Evolutionary conservation across 1,140 invertebrate genomes (phyloP).

Genomic region (Platorchestia sp.): DNA sequence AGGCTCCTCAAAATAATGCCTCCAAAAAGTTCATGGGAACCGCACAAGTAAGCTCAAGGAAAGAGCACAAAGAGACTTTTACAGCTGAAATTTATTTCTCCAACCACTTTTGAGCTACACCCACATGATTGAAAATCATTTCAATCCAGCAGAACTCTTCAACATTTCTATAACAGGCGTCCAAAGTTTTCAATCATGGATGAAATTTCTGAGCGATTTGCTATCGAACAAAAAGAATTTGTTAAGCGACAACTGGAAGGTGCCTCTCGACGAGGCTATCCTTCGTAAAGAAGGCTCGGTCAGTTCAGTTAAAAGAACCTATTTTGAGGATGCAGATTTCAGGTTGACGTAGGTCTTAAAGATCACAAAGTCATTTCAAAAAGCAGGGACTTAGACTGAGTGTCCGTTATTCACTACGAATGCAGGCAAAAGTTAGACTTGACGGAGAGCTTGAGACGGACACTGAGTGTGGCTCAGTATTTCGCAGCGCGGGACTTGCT

Average conservation of each 20-base stretch:
- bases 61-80: background rate
- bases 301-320: background rate
- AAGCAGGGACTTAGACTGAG: background rate
- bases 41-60: background rate
- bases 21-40: no score
- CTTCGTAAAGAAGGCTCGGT: background rate
- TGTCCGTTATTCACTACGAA: background rate
- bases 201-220: background rate
- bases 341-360: background rate
- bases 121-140: background rate
- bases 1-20: no score
- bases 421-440: background rate
- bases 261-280: background rate
- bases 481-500: background rate
- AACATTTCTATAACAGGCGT: background rate
- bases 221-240: background rate
- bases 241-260: background rate
- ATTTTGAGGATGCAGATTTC: background rate
- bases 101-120: background rate
- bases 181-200: background rate
- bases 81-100: background rate
- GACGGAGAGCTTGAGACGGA: background rate
- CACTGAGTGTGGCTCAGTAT: background rate
- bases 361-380: background rate
- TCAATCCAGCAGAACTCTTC: background rate